phyloP scores from a whole-genome alignment of 2,888 invertebrate genomes.

The Hydropsyche betteni region DNA sequence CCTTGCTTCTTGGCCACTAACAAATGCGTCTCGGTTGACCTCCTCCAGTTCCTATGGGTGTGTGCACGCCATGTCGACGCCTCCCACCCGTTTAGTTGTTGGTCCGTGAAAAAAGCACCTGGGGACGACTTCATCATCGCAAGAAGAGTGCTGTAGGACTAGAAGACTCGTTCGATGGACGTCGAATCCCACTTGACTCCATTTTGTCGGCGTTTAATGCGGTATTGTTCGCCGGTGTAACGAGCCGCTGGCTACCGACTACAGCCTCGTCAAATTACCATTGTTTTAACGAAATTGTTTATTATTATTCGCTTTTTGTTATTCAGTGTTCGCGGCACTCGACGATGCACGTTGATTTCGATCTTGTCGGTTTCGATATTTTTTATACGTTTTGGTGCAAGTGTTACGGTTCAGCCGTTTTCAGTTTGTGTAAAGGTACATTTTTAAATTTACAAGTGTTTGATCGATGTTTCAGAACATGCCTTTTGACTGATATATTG shows the following conservation, averaged over 20 bases:
- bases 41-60: slow-evolving; percentile 25
- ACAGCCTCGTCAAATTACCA: slow-evolving; percentile 21
- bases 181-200: background rate
- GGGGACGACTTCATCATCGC: slow-evolving; percentile 21
- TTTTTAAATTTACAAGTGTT: no score
- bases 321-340: background rate
- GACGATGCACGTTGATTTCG: background rate
- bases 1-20: slow-evolving; percentile 7
- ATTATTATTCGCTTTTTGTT: background rate
- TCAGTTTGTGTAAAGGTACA: no score
- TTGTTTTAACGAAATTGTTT: background rate
- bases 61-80: slow-evolving; percentile 31
- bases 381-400: no score
- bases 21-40: slow-evolving; percentile 36
- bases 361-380: no score
- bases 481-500: no score
- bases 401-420: no score
- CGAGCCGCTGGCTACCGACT: background rate
- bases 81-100: background rate
- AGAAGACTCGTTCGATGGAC: background rate
- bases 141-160: background rate
- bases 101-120: background rate
- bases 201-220: no score
- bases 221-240: background rate
- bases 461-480: no score